These are phyloP conservation scores for Melanotus villosus DNA, from an alignment of 2,888 invertebrate species.

Conservation along the genomic window DNA sequence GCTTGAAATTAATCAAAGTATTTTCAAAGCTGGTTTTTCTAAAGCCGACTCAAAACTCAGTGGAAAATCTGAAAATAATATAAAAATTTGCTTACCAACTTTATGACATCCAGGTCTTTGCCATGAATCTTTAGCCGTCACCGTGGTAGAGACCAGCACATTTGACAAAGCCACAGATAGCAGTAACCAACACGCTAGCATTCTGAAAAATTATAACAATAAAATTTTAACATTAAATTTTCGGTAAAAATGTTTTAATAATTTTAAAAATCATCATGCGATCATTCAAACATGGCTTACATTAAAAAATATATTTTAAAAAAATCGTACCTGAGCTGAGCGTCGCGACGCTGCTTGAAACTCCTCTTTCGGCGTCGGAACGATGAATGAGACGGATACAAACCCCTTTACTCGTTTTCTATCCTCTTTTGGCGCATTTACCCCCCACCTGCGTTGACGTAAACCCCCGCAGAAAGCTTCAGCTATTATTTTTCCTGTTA, in stretches of 20 bases:
- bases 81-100: slow-evolving; percentile 72
- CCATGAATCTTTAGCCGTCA: slow-evolving; percentile 72
- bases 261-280: background rate
- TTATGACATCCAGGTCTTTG: slow-evolving; percentile 85
- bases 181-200: slow-evolving; percentile 66
- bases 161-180: slow-evolving; percentile 63
- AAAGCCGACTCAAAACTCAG: too few species aligned
- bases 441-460: slow-evolving; percentile 54
- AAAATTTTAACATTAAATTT: background rate
- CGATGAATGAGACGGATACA: slow-evolving; percentile 58
- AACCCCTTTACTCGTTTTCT: slow-evolving; percentile 55
- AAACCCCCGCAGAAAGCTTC: slow-evolving; percentile 3
- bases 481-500: too few species aligned
- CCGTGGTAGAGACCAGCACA: slow-evolving; percentile 59
- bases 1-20: too few species aligned
- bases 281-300: too few species aligned
- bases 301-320: too few species aligned
- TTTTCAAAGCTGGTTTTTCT: too few species aligned
- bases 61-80: background rate
- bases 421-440: slow-evolving; percentile 53
- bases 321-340: slow-evolving; percentile 54
- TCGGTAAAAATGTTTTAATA: background rate
- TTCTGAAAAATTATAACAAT: slow-evolving; percentile 59
- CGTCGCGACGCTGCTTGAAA: slow-evolving; percentile 52
- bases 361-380: slow-evolving; percentile 58